Conservation (phyloP, 2,797 vertebrate genomes). For the Cuculus canorus region DNA sequence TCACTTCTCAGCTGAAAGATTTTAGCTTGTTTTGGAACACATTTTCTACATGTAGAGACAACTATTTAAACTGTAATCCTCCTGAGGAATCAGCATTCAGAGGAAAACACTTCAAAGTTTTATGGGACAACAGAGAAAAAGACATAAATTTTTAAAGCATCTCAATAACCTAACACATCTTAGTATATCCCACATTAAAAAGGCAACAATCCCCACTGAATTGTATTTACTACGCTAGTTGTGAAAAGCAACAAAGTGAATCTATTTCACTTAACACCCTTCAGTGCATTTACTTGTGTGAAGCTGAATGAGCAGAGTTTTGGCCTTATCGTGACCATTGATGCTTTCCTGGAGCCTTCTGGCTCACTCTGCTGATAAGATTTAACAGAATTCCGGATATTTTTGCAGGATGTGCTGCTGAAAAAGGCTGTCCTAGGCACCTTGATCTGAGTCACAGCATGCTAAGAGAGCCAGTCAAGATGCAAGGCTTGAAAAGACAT, state of each 20-base stretch:
- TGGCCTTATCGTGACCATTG: background rate
- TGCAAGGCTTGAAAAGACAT: constrained; percentile 64
- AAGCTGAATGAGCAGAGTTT: background rate
- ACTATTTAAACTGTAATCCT: constrained; percentile 73
- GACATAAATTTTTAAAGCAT: constrained; percentile 77
- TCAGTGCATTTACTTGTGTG: background rate
- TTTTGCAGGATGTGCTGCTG: constrained; percentile 63
- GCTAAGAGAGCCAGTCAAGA: constrained; percentile 72
- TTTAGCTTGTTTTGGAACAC: constrained; percentile 82
- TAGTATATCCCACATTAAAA: constrained; percentile 77
- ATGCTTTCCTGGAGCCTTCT: background rate
- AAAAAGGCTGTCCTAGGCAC: constrained; percentile 49
- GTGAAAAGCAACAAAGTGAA: constrained; percentile 71
- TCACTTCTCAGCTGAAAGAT: constrained; percentile 80
- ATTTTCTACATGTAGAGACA: constrained; percentile 81
- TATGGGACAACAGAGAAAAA: constrained; percentile 73
- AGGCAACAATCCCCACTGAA: constrained; percentile 62
- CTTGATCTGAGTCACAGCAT: constrained; percentile 53
- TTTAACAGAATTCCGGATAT: constrained; percentile 78
- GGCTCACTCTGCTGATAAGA: constrained; percentile 78
- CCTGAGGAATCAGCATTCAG: constrained; percentile 80
- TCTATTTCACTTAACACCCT: constrained; percentile 74
- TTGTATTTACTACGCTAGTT: constrained; percentile 65
- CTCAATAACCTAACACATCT: constrained; percentile 79
- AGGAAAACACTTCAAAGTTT: constrained; percentile 75